Conservation (phyloP, 2,797 vertebrate genomes). For the Thamnophis elegans region DNA sequence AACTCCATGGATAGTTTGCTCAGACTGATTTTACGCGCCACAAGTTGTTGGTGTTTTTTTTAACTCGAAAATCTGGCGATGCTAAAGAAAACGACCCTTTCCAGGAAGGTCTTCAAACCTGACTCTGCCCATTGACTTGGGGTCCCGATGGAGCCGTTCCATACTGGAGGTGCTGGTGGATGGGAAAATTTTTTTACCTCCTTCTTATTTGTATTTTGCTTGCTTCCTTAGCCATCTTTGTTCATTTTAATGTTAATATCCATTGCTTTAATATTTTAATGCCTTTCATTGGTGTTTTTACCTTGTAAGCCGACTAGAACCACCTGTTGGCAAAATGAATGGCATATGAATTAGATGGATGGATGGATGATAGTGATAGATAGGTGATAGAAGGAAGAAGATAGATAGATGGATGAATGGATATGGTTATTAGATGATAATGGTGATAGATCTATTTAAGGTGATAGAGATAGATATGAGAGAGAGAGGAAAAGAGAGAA, state of each 20-base stretch:
- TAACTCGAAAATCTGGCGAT: accelerated
- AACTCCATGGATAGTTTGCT: not conserved
- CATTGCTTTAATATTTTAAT: not conserved
- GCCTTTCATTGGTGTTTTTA: not conserved
- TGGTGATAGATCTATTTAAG: too few species aligned
- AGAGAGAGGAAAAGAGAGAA: too few species aligned
- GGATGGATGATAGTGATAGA: too few species aligned
- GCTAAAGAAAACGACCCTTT: not conserved
- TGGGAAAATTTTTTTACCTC: not conserved
- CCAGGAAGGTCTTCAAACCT: not conserved
- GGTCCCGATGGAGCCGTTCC: not conserved
- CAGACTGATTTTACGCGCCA: accelerated
- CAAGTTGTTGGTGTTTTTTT: not conserved
- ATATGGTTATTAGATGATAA: too few species aligned
- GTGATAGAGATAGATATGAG: too few species aligned
- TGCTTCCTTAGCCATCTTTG: not conserved
- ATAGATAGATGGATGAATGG: too few species aligned
- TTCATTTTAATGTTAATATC: not conserved
- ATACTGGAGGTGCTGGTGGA: not conserved
- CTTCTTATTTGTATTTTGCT: not conserved
- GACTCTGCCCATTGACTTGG: not conserved
- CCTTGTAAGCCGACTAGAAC: not conserved
- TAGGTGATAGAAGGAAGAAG: too few species aligned
- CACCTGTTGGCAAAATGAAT: not conserved
- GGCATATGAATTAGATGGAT: not conserved